Percentiles rank a stretch among this genome's conserved stretches.
These are phyloP conservation scores for Enteromius afrohamiltoni DNA, from an alignment of 2,797 vertebrate species.

Conservation along the genomic window DNA sequence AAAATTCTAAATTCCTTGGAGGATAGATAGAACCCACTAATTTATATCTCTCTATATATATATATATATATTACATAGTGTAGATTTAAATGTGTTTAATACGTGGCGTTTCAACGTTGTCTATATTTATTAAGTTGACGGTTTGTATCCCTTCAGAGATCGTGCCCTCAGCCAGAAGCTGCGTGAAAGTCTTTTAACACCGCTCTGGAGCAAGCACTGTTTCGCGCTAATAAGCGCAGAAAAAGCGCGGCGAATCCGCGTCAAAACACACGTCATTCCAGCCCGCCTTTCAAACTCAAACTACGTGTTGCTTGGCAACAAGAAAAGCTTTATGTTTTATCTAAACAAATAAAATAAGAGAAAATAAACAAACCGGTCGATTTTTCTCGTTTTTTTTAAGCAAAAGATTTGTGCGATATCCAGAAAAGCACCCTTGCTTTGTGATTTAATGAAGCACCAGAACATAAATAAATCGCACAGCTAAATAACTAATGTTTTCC, in stretches of 20 bases:
- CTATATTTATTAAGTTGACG: background rate
- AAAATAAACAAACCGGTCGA: background rate
- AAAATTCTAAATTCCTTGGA: background rate
- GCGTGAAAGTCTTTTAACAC: no score
- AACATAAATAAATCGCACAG: background rate
- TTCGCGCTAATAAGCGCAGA: no score
- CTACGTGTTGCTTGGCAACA: slow-evolving; percentile 18
- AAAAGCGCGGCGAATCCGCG: background rate
- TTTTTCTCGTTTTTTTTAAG: background rate
- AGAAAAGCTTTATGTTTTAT: background rate
- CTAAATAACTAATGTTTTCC: background rate
- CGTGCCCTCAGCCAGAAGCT: no score
- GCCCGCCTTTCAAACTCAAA: background rate
- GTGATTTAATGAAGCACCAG: background rate
- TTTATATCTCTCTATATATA: background rate
- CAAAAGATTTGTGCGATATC: background rate
- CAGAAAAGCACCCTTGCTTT: background rate
- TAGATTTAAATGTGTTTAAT: background rate
- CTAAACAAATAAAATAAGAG: background rate
- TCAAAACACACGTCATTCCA: background rate
- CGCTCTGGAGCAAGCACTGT: no score
- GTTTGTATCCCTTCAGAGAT: background rate
- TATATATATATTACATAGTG: background rate
- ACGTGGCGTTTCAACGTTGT: background rate
- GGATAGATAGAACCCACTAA: background rate